Conservation (phyloP, 1,140 invertebrate genomes). For the Monochamus saltuarius region DNA sequence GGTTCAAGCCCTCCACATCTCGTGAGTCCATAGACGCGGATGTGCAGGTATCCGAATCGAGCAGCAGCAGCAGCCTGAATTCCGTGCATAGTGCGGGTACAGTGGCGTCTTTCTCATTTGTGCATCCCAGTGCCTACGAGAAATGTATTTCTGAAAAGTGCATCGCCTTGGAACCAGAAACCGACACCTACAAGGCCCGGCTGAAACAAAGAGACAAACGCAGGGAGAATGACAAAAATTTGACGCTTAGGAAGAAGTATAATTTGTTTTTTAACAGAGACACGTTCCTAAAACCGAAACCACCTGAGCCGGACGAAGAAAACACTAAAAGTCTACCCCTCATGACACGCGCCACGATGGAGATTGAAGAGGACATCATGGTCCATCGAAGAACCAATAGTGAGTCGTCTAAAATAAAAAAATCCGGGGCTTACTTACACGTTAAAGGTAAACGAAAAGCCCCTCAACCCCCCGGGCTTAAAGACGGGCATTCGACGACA, state of each 20-base stretch:
- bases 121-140: constrained; percentile 58
- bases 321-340: constrained; percentile 56
- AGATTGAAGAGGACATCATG: constrained; percentile 47
- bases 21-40: constrained; percentile 40
- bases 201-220: constrained; percentile 60
- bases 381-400: constrained; percentile 55
- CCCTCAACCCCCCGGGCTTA: constrained; percentile 62
- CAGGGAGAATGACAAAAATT: constrained; percentile 57
- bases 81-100: constrained; percentile 68
- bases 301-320: constrained; percentile 48
- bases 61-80: constrained; percentile 59
- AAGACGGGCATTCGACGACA: constrained; percentile 33
- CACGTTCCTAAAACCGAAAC: constrained; percentile 43
- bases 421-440: constrained; percentile 57
- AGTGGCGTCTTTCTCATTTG: constrained; percentile 69
- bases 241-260: constrained; percentile 65
- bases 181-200: constrained; percentile 62
- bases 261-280: constrained; percentile 58
- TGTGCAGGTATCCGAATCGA: constrained; percentile 30
- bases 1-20: constrained; percentile 51
- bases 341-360: constrained; percentile 45
- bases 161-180: constrained; percentile 54
- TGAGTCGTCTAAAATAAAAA: constrained; percentile 56
- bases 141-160: constrained; percentile 48
- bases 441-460: constrained; percentile 74